phyloP scores from a whole-genome alignment of 1,140 invertebrate species.

The Neuroterus valhalla region DNA sequence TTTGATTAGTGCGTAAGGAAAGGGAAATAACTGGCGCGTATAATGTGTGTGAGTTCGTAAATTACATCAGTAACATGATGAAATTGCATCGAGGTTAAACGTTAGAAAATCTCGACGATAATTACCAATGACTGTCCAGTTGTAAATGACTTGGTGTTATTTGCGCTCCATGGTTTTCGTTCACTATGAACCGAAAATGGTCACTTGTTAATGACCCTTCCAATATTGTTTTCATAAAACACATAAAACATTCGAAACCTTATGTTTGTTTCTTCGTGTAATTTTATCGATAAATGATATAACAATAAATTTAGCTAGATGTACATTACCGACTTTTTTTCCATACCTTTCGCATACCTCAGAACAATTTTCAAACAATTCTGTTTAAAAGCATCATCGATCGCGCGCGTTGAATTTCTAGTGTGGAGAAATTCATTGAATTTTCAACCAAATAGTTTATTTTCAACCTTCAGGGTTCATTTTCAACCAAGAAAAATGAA shows the following conservation, averaged over 20 bases:
- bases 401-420: too few relatives aligned
- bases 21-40: background rate
- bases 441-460: too few relatives aligned
- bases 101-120: background rate
- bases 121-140: conserved; percentile 5
- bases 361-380: background rate
- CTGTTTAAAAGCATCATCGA: too few relatives aligned
- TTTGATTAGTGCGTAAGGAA: background rate
- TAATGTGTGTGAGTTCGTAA: conserved; percentile 9
- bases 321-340: background rate
- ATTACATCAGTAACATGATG: conserved; percentile 7
- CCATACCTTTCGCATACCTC: background rate
- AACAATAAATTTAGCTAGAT: conserved; percentile 7
- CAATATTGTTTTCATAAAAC: background rate
- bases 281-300: conserved; percentile 12
- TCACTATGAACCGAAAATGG: too few relatives aligned
- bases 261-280: background rate
- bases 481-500: too few relatives aligned
- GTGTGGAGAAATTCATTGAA: too few relatives aligned
- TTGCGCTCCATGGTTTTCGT: background rate
- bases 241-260: conserved; percentile 1
- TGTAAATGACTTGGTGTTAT: background rate
- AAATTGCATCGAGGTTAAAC: background rate
- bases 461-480: too few relatives aligned
- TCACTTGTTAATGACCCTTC: too few relatives aligned